Conservation (phyloP, 2,797 vertebrate species). For the Coluber constrictor region DNA sequence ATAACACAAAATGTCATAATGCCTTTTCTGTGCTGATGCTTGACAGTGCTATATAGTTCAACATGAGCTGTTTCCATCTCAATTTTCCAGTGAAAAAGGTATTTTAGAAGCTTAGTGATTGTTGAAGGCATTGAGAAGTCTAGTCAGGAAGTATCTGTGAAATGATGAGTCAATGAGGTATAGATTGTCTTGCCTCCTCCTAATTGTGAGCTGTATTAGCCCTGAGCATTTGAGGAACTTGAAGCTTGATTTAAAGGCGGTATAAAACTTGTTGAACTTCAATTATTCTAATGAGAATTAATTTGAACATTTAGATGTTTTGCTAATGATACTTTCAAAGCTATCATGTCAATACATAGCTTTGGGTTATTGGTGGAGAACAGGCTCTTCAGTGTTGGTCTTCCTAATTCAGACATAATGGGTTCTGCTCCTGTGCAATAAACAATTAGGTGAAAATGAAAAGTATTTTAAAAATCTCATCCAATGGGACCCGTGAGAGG, state of each 20-base stretch:
- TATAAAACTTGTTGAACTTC: not conserved
- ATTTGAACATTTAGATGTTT: not conserved
- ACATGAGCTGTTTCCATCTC: not conserved
- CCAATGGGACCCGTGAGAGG: not conserved
- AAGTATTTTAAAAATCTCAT: not conserved
- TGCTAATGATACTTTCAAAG: not conserved
- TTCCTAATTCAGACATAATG: not conserved
- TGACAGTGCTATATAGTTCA: not conserved
- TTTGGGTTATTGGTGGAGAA: not conserved
- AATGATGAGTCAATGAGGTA: not conserved
- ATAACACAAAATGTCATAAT: not conserved
- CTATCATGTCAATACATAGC: not conserved
- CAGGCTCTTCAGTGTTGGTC: not conserved
- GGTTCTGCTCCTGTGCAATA: not conserved
- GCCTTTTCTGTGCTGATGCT: not conserved
- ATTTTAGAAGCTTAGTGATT: not conserved
- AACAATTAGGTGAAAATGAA: not conserved
- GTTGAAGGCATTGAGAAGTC: not conserved
- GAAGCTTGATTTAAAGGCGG: not conserved
- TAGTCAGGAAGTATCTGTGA: not conserved
- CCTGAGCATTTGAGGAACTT: not conserved
- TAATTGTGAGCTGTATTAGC: not conserved
- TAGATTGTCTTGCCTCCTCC: not conserved
- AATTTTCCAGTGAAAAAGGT: not conserved
- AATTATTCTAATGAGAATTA: conserved; percentile 1